Conservation (phyloP, 1,140 invertebrate species). For the Drosophila sechellia region DNA sequence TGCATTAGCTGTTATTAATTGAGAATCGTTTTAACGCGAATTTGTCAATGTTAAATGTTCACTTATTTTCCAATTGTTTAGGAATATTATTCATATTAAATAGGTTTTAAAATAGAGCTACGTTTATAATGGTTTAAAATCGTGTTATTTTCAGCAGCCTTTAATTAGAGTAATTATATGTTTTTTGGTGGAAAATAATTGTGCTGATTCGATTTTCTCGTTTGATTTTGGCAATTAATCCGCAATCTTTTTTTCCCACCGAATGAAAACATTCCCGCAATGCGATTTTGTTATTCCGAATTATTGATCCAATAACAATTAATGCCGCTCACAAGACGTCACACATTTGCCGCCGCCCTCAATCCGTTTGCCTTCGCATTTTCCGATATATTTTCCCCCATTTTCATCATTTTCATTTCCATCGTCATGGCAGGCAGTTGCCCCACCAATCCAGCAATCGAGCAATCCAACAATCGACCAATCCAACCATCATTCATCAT, state of each 20-base stretch:
- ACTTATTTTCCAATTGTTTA: too few species aligned
- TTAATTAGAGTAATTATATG: not conserved
- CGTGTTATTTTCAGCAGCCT: not conserved
- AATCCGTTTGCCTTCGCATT: constrained; percentile 4
- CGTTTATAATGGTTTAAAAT: too few species aligned
- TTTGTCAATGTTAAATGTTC: too few species aligned
- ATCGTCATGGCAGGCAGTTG: constrained; percentile 1
- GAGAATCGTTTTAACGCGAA: not conserved
- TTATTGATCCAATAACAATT: constrained; percentile 50
- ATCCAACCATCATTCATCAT: constrained; percentile 59
- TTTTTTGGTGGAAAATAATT: not conserved
- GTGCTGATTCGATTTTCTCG: not conserved
- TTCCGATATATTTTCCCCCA: not conserved
- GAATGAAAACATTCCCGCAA: constrained; percentile 28
- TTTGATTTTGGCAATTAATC: constrained; percentile 20
- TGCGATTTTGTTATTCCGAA: constrained; percentile 44
- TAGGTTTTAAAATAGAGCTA: too few species aligned
- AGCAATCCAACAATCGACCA: constrained; percentile 16
- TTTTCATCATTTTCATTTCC: constrained; percentile 9
- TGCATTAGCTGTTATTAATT: not conserved
- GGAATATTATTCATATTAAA: too few species aligned
- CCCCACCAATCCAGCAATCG: not conserved
- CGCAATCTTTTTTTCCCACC: constrained; percentile 5
- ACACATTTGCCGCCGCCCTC: constrained; percentile 14
- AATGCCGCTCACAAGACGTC: constrained; percentile 39